phyloP scores from a whole-genome alignment of 2,113 vertebrate genomes.

The Verasper variegatus region DNA sequence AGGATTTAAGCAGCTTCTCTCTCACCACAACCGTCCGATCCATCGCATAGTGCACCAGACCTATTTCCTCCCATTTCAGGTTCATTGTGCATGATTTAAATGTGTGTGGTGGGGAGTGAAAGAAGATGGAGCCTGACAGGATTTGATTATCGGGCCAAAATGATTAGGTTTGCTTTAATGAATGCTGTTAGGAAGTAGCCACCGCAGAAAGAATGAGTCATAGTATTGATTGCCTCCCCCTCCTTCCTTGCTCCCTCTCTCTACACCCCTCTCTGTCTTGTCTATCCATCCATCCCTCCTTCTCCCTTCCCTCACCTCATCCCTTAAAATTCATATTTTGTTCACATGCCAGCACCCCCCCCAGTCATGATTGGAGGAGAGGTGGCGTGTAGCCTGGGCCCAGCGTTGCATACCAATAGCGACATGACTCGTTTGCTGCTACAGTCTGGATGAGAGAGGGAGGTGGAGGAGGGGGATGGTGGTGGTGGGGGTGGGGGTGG shows the following conservation, averaged over 20 bases:
- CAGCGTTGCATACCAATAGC: slow-evolving; percentile 57
- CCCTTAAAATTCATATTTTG: slow-evolving; percentile 9
- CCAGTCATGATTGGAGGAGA: slow-evolving; percentile 11
- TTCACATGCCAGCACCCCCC: not conserved
- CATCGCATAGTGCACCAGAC: not conserved
- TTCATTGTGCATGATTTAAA: slow-evolving; percentile 20
- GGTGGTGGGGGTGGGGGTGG: not conserved
- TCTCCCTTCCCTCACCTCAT: not conserved
- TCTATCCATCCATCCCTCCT: not conserved
- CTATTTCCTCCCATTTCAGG: slow-evolving; percentile 27
- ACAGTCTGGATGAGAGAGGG: slow-evolving; percentile 26
- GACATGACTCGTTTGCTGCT: slow-evolving; percentile 30
- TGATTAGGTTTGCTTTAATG: slow-evolving; percentile 82
- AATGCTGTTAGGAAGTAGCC: slow-evolving; percentile 81
- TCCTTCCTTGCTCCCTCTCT: slow-evolving; percentile 19
- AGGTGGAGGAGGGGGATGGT: not conserved
- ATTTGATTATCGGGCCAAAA: slow-evolving; percentile 72
- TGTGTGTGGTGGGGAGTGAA: slow-evolving; percentile 15
- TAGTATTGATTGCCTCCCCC: slow-evolving; percentile 75
- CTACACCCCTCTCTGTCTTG: not conserved
- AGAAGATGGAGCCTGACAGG: slow-evolving; percentile 58
- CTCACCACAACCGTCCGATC: slow-evolving; percentile 8
- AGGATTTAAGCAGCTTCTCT: not conserved
- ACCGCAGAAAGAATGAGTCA: slow-evolving; percentile 83
- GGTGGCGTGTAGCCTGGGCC: slow-evolving; percentile 20